phyloP scores from a whole-genome alignment of 2,797 vertebrate genomes.

The Sebastes taczanowskii region DNA sequence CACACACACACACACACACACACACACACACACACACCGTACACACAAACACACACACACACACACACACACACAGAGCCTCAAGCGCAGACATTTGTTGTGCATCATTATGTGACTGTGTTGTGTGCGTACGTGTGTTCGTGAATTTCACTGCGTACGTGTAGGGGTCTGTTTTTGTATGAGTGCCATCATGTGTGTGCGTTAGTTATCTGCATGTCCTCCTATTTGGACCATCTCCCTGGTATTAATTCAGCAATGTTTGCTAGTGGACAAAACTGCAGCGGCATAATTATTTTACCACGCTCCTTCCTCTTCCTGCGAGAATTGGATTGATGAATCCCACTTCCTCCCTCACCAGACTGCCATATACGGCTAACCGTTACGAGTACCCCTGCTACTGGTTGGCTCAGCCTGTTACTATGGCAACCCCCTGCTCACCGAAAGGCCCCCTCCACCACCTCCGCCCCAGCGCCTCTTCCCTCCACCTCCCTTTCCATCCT shows the following conservation, averaged over 20 bases:
- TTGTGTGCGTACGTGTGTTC: background rate
- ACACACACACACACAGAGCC: background rate
- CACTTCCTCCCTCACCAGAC: conserved; percentile 68
- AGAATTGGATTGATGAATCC: conserved; percentile 69
- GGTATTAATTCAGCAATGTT: conserved; percentile 31
- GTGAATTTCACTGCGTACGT: background rate
- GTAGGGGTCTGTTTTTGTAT: background rate
- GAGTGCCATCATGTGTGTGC: background rate
- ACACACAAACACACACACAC: background rate
- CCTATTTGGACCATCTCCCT: background rate
- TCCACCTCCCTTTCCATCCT: conserved; percentile 52
- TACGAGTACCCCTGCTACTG: conserved; percentile 58
- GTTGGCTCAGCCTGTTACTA: conserved; percentile 76
- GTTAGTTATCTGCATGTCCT: conserved; percentile 16
- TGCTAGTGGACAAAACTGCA: conserved; percentile 36
- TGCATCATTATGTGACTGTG: background rate
- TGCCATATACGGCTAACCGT: conserved; percentile 65
- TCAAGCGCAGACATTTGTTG: background rate
- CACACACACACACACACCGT: too few species aligned
- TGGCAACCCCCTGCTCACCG: conserved; percentile 70
- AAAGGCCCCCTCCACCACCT: conserved; percentile 41
- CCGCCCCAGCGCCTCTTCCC: conserved; percentile 29
- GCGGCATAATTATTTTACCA: conserved; percentile 58
- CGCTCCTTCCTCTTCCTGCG: conserved; percentile 53
- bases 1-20: too few species aligned